Conservation (phyloP, 2,797 vertebrate species). For the Clarias platycephalus region DNA sequence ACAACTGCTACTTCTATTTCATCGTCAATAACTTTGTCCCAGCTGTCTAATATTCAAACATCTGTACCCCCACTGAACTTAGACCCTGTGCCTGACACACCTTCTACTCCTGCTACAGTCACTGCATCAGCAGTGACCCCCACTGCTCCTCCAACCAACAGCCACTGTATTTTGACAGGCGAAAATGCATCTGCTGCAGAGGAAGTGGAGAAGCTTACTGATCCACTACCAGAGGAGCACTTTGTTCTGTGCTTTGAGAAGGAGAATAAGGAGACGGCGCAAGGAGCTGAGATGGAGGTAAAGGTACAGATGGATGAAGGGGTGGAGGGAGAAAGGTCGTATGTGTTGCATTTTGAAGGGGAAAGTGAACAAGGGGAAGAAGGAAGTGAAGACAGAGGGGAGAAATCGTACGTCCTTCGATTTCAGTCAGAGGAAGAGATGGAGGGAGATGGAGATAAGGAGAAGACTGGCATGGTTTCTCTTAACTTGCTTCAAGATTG, state of each 20-base stretch:
- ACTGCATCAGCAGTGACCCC: constrained; percentile 50
- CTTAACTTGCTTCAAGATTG: constrained; percentile 73
- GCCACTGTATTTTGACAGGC: constrained; percentile 38
- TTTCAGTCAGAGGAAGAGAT: constrained; percentile 69
- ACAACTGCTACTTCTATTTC: constrained; percentile 21
- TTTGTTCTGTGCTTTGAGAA: constrained; percentile 78
- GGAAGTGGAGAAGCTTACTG: constrained; percentile 56
- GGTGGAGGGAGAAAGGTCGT: constrained; percentile 64
- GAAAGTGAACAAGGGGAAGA: constrained; percentile 59
- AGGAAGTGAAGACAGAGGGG: constrained; percentile 56
- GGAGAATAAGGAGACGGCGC: constrained; percentile 44
- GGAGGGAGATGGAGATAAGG: constrained; percentile 62
- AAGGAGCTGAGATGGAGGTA: constrained; percentile 57
- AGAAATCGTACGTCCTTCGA: constrained; percentile 74
- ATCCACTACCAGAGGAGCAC: constrained; percentile 64
- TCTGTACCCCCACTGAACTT: constrained; percentile 44
- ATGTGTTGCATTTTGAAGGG: constrained; percentile 74
- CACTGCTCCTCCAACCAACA: constrained; percentile 32
- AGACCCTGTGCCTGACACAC: constrained; percentile 54
- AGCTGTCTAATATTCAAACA: constrained; percentile 29
- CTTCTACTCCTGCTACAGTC: constrained; percentile 34
- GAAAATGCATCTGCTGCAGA: constrained; percentile 50
- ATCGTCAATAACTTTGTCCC: constrained; percentile 13
- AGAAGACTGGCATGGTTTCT: constrained; percentile 72
- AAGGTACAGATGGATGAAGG: constrained; percentile 59